A percentile compares a stretch with the other conserved stretches of the same genome.
Conservation (phyloP, 2,797 vertebrate genomes). For the Pteropus rufus region DNA sequence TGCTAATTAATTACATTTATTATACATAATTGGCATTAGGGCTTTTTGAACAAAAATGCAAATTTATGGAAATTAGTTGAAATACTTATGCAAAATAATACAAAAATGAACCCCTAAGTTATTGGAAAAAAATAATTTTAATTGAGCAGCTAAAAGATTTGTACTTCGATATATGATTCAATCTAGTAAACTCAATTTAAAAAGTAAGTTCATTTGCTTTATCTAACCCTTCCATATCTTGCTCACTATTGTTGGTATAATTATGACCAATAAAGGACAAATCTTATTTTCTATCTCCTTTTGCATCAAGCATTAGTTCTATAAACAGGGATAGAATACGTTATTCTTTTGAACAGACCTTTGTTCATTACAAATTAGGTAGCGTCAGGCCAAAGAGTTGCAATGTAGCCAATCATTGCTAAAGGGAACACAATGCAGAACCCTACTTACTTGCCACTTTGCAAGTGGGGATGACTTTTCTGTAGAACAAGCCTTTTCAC, state of each 20-base stretch:
- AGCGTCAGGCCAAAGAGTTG: conserved; percentile 45
- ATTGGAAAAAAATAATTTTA: conserved; percentile 68
- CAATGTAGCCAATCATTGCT: conserved; percentile 55
- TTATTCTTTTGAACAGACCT: conserved; percentile 63
- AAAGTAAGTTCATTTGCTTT: conserved; percentile 74
- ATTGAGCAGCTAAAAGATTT: conserved; percentile 71
- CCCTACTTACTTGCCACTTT: not conserved
- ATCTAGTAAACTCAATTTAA: conserved; percentile 58
- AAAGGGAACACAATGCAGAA: conserved; percentile 1
- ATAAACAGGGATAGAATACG: conserved; percentile 67
- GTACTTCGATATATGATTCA: conserved; percentile 53
- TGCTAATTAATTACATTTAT: conserved; percentile 74
- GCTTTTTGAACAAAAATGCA: conserved; percentile 73
- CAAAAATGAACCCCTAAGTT: conserved; percentile 63
- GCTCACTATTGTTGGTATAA: conserved; percentile 65
- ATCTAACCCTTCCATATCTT: conserved; percentile 68
- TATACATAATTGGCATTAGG: conserved; percentile 75
- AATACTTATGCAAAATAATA: conserved; percentile 73
- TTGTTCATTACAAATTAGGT: conserved; percentile 59
- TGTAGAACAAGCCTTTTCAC: not conserved
- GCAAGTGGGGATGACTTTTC: not conserved
- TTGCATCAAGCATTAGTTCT: conserved; percentile 48
- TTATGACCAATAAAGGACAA: conserved; percentile 72
- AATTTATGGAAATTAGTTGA: conserved; percentile 76
- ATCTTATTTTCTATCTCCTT: conserved; percentile 72